Percentiles rank a stretch among this genome's conserved stretches.
These are phyloP conservation scores for Arremon aurantiirostris DNA, from an alignment of 2,797 vertebrate genomes.

Conservation along the genomic window DNA sequence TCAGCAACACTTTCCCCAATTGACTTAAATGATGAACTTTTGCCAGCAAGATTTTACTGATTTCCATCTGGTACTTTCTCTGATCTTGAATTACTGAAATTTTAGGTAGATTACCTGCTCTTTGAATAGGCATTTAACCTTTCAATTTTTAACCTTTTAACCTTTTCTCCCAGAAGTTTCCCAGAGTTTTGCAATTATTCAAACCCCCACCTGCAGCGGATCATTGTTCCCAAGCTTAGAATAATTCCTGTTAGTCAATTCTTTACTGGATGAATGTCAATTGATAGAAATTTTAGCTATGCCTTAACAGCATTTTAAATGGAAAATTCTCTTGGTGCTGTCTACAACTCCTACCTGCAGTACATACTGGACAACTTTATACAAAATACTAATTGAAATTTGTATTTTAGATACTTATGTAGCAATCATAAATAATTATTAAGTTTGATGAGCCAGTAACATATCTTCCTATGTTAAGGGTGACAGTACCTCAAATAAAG, in stretches of 20 bases:
- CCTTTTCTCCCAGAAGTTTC: neutral
- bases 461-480: neutral
- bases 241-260: neutral
- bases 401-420: neutral
- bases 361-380: neutral
- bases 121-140: neutral
- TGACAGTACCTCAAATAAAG: neutral
- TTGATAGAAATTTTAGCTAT: neutral
- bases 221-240: neutral
- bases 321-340: neutral
- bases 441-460: neutral
- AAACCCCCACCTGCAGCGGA: neutral
- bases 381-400: neutral
- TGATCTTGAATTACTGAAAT: neutral
- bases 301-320: neutral
- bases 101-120: neutral
- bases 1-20: neutral
- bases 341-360: neutral
- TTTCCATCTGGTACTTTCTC: slow-evolving; percentile 21
- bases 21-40: neutral
- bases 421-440: neutral
- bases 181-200: neutral
- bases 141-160: neutral
- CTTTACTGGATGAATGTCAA: neutral
- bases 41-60: neutral